Evolutionary conservation across 2,797 vertebrate genomes (phyloP), one percentile per base, ranked within the genome.

Genomic region (Oreochromis grahami): DNA sequence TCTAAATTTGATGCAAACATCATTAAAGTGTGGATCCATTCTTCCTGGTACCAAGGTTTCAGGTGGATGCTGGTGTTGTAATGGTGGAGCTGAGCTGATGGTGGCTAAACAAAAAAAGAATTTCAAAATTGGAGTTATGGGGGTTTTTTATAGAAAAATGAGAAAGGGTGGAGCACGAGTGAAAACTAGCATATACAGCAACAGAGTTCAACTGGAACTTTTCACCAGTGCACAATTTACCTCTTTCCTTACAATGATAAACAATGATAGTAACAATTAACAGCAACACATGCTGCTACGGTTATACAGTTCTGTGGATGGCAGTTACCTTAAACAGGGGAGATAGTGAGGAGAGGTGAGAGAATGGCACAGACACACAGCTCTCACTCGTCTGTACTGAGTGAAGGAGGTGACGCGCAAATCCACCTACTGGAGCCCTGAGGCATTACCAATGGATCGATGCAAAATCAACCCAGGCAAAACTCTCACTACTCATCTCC

Each of bases 321-420:
- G 9, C 19, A n/a, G 48, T 51, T n/a, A 51, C 48, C 48, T 51
- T 51, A 51, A 51, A 51, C 48, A n/a, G 1, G 8, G 48, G 48
- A n/a, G 6, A 43, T 13, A 43, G 41, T 43, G 41, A 43, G 41
- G 1, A 43, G 12, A 43, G 41, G 0, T 13, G 41, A 13, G 13
- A 43, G 41, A 43, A 13, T 43, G 38, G 38, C 4, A 5, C 0
- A 0, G 8, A 51, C 8, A 51, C 8, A 0, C 48, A 51, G 48
- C 19, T 51, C 48, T 51, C 14, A n/a, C 48, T 51, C 48, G 10
- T 51, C 48, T 51, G 29, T 29, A 29, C 5, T 29, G 29, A 29
- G 29, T 29, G 19, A 10, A 51, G 48, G 17, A 50, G 48, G 48
- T 9, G 8, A n/a, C 9, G 19, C 3, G 8, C 48, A 5, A 51